Evolutionary conservation across 2,113 vertebrate genomes (phyloP).

Genomic region (Elephas maximus): DNA sequence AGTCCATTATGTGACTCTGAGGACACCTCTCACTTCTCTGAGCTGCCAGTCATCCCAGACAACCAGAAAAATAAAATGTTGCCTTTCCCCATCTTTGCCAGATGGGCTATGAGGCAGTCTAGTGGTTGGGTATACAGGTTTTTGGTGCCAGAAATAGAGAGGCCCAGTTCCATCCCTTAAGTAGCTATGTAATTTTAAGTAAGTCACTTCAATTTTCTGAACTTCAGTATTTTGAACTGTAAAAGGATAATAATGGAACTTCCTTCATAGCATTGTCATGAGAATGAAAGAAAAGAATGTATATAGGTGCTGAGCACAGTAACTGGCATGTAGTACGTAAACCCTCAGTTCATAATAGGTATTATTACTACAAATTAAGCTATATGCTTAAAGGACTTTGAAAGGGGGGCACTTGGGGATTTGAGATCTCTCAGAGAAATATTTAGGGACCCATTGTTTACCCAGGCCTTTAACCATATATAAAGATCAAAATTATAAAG

Average conservation of each 20-base stretch:
- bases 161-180: background rate
- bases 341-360: background rate
- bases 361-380: background rate
- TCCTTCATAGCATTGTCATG: background rate
- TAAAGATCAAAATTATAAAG: background rate
- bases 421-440: background rate
- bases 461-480: background rate
- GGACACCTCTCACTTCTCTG: background rate
- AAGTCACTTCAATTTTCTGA: slow-evolving; percentile 14
- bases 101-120: background rate
- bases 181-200: background rate
- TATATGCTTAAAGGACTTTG: slow-evolving; percentile 4
- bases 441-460: background rate
- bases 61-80: background rate
- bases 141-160: background rate
- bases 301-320: background rate
- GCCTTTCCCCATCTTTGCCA: background rate
- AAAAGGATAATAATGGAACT: background rate
- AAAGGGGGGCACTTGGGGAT: background rate
- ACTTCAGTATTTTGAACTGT: slow-evolving; percentile 24
- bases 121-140: background rate
- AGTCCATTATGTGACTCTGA: background rate
- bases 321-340: background rate
- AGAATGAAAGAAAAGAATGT: background rate
- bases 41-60: background rate